A percentile compares a stretch with the other conserved stretches of the same genome.
Conservation (phyloP, 2,797 vertebrate genomes). For the Aldrovandia affinis region DNA sequence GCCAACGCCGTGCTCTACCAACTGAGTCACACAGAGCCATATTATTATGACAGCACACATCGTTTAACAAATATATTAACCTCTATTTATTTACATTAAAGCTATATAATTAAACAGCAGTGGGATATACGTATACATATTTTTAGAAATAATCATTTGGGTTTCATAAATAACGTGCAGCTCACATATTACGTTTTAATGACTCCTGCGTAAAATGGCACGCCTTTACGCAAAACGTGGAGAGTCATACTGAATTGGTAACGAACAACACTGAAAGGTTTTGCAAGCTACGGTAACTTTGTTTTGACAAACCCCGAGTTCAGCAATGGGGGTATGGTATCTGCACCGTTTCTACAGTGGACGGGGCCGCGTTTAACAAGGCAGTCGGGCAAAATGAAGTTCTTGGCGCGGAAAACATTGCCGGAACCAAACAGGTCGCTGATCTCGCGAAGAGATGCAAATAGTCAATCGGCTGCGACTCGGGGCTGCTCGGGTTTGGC, state of each 20-base stretch:
- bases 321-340: constrained; percentile 62
- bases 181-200: constrained; percentile 56
- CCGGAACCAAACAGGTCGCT: constrained; percentile 62
- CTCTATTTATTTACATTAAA: constrained; percentile 67
- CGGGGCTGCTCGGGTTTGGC: neutral
- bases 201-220: constrained; percentile 57
- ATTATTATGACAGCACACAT: constrained; percentile 13
- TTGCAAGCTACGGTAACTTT: constrained; percentile 29
- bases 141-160: neutral
- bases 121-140: neutral
- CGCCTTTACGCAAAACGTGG: constrained; percentile 27
- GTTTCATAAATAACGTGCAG: constrained; percentile 73
- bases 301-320: constrained; percentile 34
- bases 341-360: constrained; percentile 57
- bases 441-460: constrained; percentile 64
- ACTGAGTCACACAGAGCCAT: too few relatives aligned
- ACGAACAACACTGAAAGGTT: constrained; percentile 17
- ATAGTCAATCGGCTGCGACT: constrained; percentile 56
- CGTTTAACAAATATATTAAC: constrained; percentile 69
- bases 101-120: constrained; percentile 23
- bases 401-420: constrained; percentile 60
- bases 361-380: constrained; percentile 51
- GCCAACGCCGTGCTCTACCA: too few relatives aligned
- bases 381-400: constrained; percentile 53
- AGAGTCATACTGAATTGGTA: constrained; percentile 20